phyloP scores from a whole-genome alignment of 2,797 vertebrate species.

The Artibeus lituratus region DNA sequence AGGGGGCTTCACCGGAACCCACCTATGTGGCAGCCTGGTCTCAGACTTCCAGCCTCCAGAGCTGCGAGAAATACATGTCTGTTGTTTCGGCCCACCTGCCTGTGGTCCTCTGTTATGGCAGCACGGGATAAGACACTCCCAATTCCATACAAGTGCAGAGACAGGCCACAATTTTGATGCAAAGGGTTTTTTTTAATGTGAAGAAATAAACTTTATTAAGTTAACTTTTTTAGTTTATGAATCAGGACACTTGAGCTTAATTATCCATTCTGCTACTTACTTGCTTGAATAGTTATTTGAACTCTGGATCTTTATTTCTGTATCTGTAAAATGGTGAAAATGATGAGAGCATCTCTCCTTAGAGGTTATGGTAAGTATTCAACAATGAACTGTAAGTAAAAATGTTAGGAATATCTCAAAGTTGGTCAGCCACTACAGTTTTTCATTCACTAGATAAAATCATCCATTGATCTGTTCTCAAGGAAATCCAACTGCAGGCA shows the following conservation, averaged over 20 bases:
- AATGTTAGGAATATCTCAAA: constrained; percentile 38
- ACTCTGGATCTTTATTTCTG: constrained; percentile 17
- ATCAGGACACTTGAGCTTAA: constrained; percentile 32
- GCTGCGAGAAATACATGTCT: no score
- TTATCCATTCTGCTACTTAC: constrained; percentile 32
- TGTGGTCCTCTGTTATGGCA: no score
- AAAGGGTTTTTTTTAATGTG: not conserved
- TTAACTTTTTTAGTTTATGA: constrained; percentile 28
- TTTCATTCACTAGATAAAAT: not conserved
- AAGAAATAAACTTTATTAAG: not conserved
- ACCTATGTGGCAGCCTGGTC: no score
- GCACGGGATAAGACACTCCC: no score
- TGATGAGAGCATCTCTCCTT: not conserved
- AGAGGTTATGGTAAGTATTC: constrained; percentile 56
- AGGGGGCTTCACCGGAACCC: no score
- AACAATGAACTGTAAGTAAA: constrained; percentile 20
- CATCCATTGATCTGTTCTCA: not conserved
- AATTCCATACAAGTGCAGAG: no score
- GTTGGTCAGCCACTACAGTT: not conserved
- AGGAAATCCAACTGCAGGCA: not conserved
- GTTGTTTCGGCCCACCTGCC: no score
- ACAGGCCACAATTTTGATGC: no score
- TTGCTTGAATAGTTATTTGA: constrained; percentile 55
- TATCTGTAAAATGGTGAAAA: constrained; percentile 49
- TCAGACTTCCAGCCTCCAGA: no score